A percentile compares a stretch with the other conserved stretches of the same genome.
These are phyloP conservation scores for Nomia melanderi DNA, from an alignment of 1,140 invertebrate genomes.

Conservation along the genomic window DNA sequence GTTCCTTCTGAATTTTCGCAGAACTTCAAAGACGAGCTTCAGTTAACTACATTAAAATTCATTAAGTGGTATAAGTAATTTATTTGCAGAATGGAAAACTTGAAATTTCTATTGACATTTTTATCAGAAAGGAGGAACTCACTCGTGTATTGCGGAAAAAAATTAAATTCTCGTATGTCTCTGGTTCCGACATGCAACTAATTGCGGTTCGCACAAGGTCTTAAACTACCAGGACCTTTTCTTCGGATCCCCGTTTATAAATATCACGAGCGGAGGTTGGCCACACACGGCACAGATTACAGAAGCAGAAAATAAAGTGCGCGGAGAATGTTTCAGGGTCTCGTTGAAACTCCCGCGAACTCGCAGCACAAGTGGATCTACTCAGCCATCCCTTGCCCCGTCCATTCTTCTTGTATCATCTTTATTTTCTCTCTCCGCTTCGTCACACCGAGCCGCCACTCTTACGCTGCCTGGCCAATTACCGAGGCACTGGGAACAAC, in stretches of 20 bases:
- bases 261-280: conserved; percentile 1
- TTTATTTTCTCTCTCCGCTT: background rate
- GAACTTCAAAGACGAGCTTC: no score
- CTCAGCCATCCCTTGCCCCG: conserved; percentile 9
- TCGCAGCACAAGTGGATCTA: conserved; percentile 31
- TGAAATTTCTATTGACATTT: no score
- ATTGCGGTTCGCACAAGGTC: background rate
- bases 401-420: conserved; percentile 4
- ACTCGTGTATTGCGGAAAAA: background rate
- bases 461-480: conserved; percentile 42
- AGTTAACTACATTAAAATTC: no score
- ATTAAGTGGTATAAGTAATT: no score
- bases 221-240: background rate
- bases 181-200: background rate
- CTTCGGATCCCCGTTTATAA: conserved; percentile 5
- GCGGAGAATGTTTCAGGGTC: conserved; percentile 21
- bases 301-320: conserved; percentile 32
- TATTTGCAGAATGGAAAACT: no score
- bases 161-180: background rate
- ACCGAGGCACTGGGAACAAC: conserved; percentile 38
- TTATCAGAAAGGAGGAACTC: no score
- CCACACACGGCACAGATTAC: conserved; percentile 31
- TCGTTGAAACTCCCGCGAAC: conserved; percentile 29
- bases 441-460: background rate
- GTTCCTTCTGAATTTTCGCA: no score